These are phyloP conservation scores for Sesia bembeciformis DNA, from an alignment of 2,888 invertebrate genomes.

Conservation along the genomic window DNA sequence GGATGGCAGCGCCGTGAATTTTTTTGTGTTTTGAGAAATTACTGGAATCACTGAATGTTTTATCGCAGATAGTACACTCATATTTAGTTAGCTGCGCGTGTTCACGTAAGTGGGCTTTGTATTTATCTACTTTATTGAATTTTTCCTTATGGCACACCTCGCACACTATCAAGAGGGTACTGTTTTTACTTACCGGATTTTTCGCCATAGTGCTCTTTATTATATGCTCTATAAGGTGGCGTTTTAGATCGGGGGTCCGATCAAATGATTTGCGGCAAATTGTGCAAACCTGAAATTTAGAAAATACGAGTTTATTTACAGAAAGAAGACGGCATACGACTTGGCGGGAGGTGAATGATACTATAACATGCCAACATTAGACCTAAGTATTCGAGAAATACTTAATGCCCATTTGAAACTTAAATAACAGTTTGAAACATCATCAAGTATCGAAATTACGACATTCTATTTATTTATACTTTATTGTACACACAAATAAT, in stretches of 20 bases:
- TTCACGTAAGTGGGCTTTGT: slow-evolving; percentile 60
- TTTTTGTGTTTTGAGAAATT: slow-evolving; percentile 71
- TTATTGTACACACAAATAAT: too few species aligned
- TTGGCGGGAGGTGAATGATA: too few species aligned
- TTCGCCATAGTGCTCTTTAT: slow-evolving; percentile 52
- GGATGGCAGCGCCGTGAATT: slow-evolving; percentile 47
- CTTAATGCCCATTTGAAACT: too few species aligned
- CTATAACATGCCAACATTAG: too few species aligned
- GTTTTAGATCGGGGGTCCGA: slow-evolving; percentile 57
- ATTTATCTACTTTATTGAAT: slow-evolving; percentile 54
- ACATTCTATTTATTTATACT: too few species aligned
- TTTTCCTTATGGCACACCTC: slow-evolving; percentile 43
- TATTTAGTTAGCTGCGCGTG: slow-evolving; percentile 64
- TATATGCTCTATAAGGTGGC: slow-evolving; percentile 65
- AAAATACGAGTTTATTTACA: too few species aligned
- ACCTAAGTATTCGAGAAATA: too few species aligned
- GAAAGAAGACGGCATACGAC: too few species aligned
- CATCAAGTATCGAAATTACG: too few species aligned
- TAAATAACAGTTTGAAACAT: too few species aligned
- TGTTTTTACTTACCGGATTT: slow-evolving; percentile 39
- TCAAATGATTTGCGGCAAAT: slow-evolving; percentile 57
- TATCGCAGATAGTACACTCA: slow-evolving; percentile 62
- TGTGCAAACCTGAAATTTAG: slow-evolving; percentile 41
- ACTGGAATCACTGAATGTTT: slow-evolving; percentile 65
- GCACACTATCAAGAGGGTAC: slow-evolving; percentile 48